A percentile compares a stretch with the other conserved stretches of the same genome.
phyloP scores from a whole-genome alignment of 2,888 invertebrate species.

The Callimorpha dominula region DNA sequence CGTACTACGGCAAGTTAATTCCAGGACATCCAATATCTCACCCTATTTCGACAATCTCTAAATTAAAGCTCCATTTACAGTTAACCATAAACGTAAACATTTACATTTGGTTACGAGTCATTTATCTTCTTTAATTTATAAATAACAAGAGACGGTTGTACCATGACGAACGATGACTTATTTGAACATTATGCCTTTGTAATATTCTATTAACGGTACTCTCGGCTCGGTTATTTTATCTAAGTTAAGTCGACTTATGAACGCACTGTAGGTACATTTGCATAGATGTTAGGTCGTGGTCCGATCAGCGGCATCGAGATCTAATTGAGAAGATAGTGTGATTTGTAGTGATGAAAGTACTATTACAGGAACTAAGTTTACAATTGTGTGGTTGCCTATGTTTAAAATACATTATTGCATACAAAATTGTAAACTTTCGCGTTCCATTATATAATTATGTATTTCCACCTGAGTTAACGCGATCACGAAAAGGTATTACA shows the following conservation, averaged over 20 bases:
- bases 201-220: slow-evolving; percentile 77
- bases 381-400: background rate
- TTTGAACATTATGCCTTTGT: slow-evolving; percentile 68
- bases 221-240: slow-evolving; percentile 46
- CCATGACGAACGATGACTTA: slow-evolving; percentile 77
- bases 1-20: background rate
- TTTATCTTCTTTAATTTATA: slow-evolving; percentile 48
- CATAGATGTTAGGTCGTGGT: slow-evolving; percentile 52
- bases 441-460: too few species aligned
- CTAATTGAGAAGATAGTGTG: slow-evolving; percentile 28
- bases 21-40: background rate
- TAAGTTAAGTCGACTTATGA: slow-evolving; percentile 71
- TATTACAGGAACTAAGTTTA: background rate
- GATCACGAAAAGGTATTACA: too few species aligned
- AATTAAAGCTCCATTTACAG: slow-evolving; percentile 31
- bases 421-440: too few species aligned
- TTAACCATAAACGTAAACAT: slow-evolving; percentile 31
- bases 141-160: slow-evolving; percentile 43
- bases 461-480: too few species aligned
- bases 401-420: too few species aligned
- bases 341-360: background rate
- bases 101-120: slow-evolving; percentile 33
- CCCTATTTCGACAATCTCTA: too few species aligned
- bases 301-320: slow-evolving; percentile 22
- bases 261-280: slow-evolving; percentile 57